Conservation (phyloP, 2,888 invertebrate genomes). For the Calliphora vomitoria region DNA sequence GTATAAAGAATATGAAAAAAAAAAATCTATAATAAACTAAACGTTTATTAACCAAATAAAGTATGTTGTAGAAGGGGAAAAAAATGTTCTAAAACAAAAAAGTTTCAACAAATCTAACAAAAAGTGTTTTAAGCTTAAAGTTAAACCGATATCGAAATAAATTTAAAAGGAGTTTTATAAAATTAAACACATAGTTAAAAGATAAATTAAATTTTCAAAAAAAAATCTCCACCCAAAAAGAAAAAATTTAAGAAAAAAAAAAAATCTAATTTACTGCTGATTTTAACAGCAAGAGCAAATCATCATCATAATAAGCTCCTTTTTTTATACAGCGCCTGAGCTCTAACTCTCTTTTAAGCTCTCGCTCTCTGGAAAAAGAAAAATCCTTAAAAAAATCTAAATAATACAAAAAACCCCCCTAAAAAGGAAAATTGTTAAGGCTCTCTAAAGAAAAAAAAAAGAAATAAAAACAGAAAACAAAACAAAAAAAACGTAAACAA, state of each 20-base stretch:
- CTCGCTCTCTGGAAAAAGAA: constrained; percentile 34
- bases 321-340: constrained; percentile 43
- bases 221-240: constrained; percentile 54
- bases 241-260: constrained; percentile 19
- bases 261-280: neutral
- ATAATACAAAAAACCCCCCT: constrained; percentile 9
- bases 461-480: neutral
- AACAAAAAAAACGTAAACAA: constrained; percentile 33
- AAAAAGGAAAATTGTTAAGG: constrained; percentile 12
- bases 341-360: constrained; percentile 43
- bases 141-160: too few relatives aligned
- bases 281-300: constrained; percentile 24
- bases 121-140: neutral
- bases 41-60: constrained; percentile 12
- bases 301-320: constrained; percentile 38
- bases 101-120: neutral
- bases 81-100: neutral
- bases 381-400: constrained; percentile 25
- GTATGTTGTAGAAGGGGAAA: neutral
- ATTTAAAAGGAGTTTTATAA: neutral
- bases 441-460: neutral
- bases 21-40: constrained; percentile 33
- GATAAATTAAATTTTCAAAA: neutral
- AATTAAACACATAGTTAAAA: too few relatives aligned
- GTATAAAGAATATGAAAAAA: neutral